Base-by-base conservation (phyloP, 2,113 vertebrate genomes). In the Romanogobio albipinnatus region DNA sequence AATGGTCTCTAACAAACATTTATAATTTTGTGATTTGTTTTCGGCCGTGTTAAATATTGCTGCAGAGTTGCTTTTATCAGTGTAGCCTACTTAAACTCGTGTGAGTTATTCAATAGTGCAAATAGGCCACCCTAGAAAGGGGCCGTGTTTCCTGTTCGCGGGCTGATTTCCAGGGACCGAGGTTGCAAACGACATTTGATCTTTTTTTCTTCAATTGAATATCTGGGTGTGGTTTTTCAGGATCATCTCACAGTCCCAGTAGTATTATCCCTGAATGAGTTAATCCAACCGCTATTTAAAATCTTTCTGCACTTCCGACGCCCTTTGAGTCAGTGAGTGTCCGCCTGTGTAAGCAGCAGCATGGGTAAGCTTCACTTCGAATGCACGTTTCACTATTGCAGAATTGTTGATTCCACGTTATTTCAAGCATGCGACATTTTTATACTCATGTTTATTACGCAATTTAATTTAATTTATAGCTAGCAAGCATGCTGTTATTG, bases 311-410 rank as follows among this genome's bases (percentile, higher is more conserved):
- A 58, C 15, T 3, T 47, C 3, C 5, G 13, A 7, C 13, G 33
- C 10, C 19, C 51, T 36, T 59, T 8, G 4, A 6, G 36, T 45
- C 58, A 17, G 13, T 17, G 1, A 43, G 13, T 26, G 26, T 15
- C 39, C n/a, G 14, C 1, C 3, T 17, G 14, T 62, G 11, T 5
- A 74, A 26, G 43, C 10, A 74, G 13, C n/a, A 74, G 5, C 29
- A 80, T 80, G 77, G 77, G 77, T 80, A 43, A 80, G 77, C 47
- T 15, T 29, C 0, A 36, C 39, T 14, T 26, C 14, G 47, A 74
- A 8, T 15, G 71, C 71, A 15, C 6, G 7, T 49, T 26, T 47
- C 2, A 39, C 1, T 15, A 36, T 8, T 19, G 64, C 64, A 36
- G 66, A 8, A 66, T 3, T 70, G 1, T 70, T 11, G 9, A 9